Conservation (phyloP, 2,797 vertebrate species). For the Danio kyathit region DNA sequence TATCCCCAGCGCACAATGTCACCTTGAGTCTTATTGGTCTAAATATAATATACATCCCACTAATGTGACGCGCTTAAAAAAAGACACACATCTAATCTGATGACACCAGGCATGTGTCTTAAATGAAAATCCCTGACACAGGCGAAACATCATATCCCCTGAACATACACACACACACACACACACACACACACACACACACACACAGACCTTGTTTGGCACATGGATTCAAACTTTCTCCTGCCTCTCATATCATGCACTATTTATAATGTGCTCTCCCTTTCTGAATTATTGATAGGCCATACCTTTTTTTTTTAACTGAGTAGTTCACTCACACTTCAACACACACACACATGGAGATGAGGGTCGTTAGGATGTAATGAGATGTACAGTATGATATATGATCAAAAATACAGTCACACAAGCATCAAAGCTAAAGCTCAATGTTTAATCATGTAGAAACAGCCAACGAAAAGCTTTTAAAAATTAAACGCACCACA, state of each 20-base stretch:
- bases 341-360: background rate
- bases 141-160: constrained; percentile 27
- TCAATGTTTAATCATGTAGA: background rate
- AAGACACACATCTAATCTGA: constrained; percentile 39
- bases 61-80: constrained; percentile 33
- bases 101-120: constrained; percentile 21
- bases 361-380: constrained; percentile 26
- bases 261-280: constrained; percentile 79
- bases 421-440: background rate
- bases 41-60: background rate
- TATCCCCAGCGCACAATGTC: background rate
- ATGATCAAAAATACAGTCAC: constrained; percentile 2
- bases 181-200: constrained; percentile 54
- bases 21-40: constrained; percentile 24
- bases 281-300: constrained; percentile 79
- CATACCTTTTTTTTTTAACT: constrained; percentile 71
- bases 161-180: constrained; percentile 22
- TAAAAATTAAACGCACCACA: too few relatives aligned
- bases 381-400: background rate
- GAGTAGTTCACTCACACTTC: constrained; percentile 58
- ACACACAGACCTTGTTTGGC: constrained; percentile 68
- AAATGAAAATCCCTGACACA: constrained; percentile 40
- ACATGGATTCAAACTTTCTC: constrained; percentile 72
- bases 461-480: too few relatives aligned
- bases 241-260: constrained; percentile 73